Percentiles rank a stretch among this genome's conserved stretches.
These are phyloP conservation scores for Rotaria sp. DNA, from an alignment of 2,888 invertebrate species.

Conservation along the genomic window DNA sequence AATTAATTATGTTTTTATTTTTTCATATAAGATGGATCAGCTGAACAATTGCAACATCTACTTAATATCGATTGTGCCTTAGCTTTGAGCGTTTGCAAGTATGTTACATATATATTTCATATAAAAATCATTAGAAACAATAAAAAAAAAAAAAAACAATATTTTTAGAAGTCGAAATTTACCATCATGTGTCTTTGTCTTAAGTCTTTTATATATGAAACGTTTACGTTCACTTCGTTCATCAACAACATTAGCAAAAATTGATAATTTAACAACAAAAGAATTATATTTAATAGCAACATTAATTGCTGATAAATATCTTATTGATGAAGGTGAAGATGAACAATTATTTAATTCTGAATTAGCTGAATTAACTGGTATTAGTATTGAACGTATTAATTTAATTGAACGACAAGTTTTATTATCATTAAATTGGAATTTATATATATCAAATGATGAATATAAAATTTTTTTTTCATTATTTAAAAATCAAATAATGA, in stretches of 20 bases:
- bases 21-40: background rate
- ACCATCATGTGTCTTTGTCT: conserved; percentile 17
- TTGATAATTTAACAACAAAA: background rate
- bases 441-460: background rate
- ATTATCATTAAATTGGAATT: background rate
- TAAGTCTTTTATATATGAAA: conserved; percentile 26
- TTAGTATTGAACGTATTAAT: background rate
- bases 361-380: background rate
- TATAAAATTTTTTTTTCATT: background rate
- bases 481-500: background rate
- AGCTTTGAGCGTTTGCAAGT: conserved; percentile 1
- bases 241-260: background rate
- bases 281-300: conserved; percentile 27
- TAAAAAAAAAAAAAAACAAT: background rate
- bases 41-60: background rate
- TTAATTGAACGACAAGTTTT: conserved; percentile 24
- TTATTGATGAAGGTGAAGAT: conserved; percentile 17
- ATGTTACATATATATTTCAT: background rate
- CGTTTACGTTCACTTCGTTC: conserved; percentile 7
- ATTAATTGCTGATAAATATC: conserved; percentile 22
- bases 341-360: background rate
- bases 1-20: no score
- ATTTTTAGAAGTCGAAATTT: conserved; percentile 11
- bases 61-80: background rate
- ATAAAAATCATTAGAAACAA: no score